Percentiles rank a stretch among this genome's conserved stretches.
Evolutionary conservation across 2,888 invertebrate genomes (phyloP).

Genomic region (Drosophila ustulata): DNA sequence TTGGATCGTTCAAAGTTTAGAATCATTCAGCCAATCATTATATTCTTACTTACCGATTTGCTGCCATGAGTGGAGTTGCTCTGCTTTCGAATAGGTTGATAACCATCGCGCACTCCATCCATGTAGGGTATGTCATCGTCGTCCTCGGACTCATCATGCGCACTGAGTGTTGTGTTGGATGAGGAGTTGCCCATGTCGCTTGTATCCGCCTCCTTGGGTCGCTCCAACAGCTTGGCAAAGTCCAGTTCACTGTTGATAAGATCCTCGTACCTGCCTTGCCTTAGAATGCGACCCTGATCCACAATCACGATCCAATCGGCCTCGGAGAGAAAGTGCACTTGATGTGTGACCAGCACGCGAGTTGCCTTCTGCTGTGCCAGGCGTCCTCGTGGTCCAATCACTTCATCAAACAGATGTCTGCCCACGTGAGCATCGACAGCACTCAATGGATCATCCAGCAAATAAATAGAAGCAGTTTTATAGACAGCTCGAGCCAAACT

Average conservation of each 20-base stretch:
- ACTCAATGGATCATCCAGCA: constrained; percentile 92
- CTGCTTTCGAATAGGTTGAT: constrained; percentile 77
- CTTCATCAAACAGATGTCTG: constrained; percentile 90
- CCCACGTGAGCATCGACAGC: constrained; percentile 93
- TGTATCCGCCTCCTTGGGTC: constrained; percentile 68
- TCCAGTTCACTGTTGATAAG: constrained; percentile 86
- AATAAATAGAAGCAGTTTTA: constrained; percentile 90
- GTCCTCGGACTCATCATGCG: constrained; percentile 56
- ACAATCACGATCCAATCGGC: constrained; percentile 88
- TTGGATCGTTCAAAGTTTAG: background rate
- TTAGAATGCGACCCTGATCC: constrained; percentile 86
- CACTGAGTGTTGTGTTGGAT: constrained; percentile 30
- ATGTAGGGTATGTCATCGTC: constrained; percentile 85
- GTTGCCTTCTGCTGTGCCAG: constrained; percentile 87
- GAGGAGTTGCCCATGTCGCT: constrained; percentile 35
- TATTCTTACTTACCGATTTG: constrained; percentile 78
- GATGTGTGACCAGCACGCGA: constrained; percentile 91
- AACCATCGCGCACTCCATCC: constrained; percentile 82
- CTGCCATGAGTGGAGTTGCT: constrained; percentile 68
- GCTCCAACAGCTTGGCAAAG: constrained; percentile 86
- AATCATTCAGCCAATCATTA: background rate
- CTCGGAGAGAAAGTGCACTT: constrained; percentile 89
- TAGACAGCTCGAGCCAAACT: constrained; percentile 91
- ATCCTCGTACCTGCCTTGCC: constrained; percentile 86
- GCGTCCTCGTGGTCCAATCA: constrained; percentile 86